These are phyloP conservation scores for Timema cristinae DNA, from an alignment of 2,888 invertebrate species.

Conservation along the genomic window DNA sequence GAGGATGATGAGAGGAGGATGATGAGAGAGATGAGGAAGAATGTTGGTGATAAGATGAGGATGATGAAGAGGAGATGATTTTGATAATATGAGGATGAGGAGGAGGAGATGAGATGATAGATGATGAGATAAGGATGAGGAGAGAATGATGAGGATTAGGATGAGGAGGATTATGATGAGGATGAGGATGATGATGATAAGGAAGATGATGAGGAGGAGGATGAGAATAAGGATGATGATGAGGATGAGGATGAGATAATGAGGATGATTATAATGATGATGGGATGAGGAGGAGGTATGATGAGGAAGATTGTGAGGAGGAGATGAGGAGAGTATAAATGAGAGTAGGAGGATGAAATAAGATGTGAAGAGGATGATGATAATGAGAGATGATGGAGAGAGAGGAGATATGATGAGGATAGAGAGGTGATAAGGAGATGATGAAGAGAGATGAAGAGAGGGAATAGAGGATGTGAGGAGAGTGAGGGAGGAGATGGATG, in stretches of 20 bases:
- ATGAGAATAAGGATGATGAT: no score
- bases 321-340: slow-evolving; percentile 4
- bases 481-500: neutral
- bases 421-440: slow-evolving; percentile 25
- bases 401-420: neutral
- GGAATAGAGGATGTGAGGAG: slow-evolving; percentile 17
- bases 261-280: no score
- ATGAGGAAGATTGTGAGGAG: neutral
- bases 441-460: slow-evolving; percentile 25
- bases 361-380: neutral
- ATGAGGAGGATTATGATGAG: no score
- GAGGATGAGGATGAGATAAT: no score
- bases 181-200: no score
- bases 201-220: no score
- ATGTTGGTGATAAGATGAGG: neutral
- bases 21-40: neutral
- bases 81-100: neutral
- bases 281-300: slow-evolving; percentile 2
- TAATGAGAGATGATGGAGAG: neutral
- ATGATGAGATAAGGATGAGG: neutral
- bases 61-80: neutral
- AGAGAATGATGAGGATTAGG: no score
- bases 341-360: neutral
- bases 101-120: neutral
- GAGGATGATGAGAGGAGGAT: neutral